Evolutionary conservation across 2,113 vertebrate genomes (phyloP).

Genomic region (Pollimyrus isidori): DNA sequence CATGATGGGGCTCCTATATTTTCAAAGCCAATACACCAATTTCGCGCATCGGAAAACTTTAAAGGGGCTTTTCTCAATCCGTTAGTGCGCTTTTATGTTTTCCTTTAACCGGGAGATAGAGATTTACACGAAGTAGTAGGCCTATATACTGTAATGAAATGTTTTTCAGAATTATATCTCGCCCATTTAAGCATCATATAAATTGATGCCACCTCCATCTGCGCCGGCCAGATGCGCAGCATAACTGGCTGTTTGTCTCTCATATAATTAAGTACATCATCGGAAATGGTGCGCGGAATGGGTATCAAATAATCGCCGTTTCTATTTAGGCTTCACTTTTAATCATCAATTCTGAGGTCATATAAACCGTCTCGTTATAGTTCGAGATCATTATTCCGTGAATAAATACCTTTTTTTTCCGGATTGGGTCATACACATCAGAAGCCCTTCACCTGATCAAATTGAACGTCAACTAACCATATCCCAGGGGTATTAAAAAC

Average conservation of each 20-base stretch:
- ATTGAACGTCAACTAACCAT: background rate
- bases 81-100: background rate
- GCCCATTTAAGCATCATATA: background rate
- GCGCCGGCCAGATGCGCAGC: background rate
- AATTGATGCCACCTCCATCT: background rate
- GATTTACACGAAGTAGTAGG: background rate
- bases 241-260: constrained; percentile 3
- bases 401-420: background rate
- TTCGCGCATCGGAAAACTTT: background rate
- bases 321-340: background rate
- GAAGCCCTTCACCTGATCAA: background rate
- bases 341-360: background rate
- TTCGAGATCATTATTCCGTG: background rate
- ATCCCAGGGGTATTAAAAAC: background rate
- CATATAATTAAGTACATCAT: background rate
- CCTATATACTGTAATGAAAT: background rate
- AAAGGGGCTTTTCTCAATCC: background rate
- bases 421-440: background rate
- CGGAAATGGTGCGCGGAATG: background rate
- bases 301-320: background rate
- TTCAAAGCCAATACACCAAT: background rate
- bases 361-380: background rate
- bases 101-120: background rate
- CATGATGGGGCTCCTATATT: background rate
- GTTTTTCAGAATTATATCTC: background rate